Percentiles rank a stretch among this genome's conserved stretches.
Evolutionary conservation across 2,797 vertebrate genomes (phyloP).

Genomic region (Orestias chungarensis): DNA sequence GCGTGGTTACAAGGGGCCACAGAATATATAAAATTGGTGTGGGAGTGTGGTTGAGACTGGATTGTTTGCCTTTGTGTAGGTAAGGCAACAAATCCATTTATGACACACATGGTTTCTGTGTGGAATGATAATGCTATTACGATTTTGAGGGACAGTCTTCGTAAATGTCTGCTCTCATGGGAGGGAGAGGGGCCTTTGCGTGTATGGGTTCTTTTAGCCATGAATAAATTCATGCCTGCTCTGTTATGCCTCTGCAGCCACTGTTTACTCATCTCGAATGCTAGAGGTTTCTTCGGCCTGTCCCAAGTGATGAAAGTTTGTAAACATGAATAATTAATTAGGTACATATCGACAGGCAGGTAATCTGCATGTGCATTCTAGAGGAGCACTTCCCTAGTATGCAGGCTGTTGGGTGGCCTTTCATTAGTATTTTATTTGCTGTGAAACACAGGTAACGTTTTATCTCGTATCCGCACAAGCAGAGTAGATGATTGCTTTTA

Average conservation of each 20-base stretch:
- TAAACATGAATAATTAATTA: conserved; percentile 89
- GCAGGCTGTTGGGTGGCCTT: conserved; percentile 58
- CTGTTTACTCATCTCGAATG: conserved; percentile 79
- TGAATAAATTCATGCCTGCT: conserved; percentile 83
- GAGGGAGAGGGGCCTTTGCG: conserved; percentile 47
- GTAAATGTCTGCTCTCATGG: conserved; percentile 81
- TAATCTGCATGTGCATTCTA: conserved; percentile 79
- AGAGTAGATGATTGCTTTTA: conserved; percentile 70
- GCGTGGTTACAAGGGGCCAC: conserved; percentile 19
- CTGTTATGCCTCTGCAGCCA: conserved; percentile 55
- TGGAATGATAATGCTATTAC: conserved; percentile 77
- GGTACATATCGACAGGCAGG: conserved; percentile 77
- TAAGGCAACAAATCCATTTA: conserved; percentile 61
- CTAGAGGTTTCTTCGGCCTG: conserved; percentile 59
- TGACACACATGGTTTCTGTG: conserved; percentile 66
- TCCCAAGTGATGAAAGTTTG: conserved; percentile 83
- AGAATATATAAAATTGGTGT: conserved; percentile 15
- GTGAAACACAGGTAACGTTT: conserved; percentile 59
- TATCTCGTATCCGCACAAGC: conserved; percentile 72
- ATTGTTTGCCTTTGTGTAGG: conserved; percentile 32
- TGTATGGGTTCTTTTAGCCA: conserved; percentile 64
- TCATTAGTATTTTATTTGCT: conserved; percentile 76
- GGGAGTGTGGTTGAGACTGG: conserved; percentile 7
- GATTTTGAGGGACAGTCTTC: conserved; percentile 79
- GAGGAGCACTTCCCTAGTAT: conserved; percentile 39